Base-by-base conservation (phyloP, 2,888 invertebrate species). In the Stenurella melanura region DNA sequence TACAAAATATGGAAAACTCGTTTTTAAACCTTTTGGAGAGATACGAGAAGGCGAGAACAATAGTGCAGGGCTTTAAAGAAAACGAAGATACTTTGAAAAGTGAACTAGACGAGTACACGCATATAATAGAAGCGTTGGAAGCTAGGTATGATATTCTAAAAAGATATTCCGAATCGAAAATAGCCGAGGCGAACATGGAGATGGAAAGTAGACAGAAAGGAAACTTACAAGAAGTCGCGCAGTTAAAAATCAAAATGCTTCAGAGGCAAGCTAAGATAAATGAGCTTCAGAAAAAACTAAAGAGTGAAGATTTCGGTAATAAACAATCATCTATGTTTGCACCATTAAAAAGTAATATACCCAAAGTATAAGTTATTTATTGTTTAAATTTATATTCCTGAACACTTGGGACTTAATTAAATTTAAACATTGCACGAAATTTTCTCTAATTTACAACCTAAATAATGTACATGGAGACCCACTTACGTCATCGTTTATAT, bases 1-100 rank as follows among this genome's bases (percentile, higher is more conserved):
- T 87, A 21, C 81, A 84, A 1, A 87, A 87, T 78, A 76, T 89
- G 26, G 88, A 89, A 78, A 67, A 70, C 9, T 85, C 88, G 26
- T 88, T 87, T 75, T 78, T 83, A n/a, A 86, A 87, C 63, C 77
- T 89, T 9, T 67, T 88, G 15, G 82, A 84, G 18, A 88, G 88
- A 75, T 89, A 86, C 77, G 86, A 87, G 74, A 84, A 85, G 63
- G 83, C 88, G 0, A 88, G 87, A 80, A 66, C 75, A 4, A 81
- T 87, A 6, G 83, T 89, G 17, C 73, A 81, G 42, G 86, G 85
- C 1, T 86, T 86, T 61, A 85, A 87, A 79, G 76, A 82, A 26
- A 87, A 89, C 78, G 87, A 89, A 73, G 80, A 82, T 2, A 67
- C 83, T 0, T 78, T 89, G 54, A 80, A 84, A 69, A 76, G 81